These are phyloP conservation scores for Macroglossus sobrinus DNA, from an alignment of 2,113 vertebrate genomes.

Conservation along the genomic window DNA sequence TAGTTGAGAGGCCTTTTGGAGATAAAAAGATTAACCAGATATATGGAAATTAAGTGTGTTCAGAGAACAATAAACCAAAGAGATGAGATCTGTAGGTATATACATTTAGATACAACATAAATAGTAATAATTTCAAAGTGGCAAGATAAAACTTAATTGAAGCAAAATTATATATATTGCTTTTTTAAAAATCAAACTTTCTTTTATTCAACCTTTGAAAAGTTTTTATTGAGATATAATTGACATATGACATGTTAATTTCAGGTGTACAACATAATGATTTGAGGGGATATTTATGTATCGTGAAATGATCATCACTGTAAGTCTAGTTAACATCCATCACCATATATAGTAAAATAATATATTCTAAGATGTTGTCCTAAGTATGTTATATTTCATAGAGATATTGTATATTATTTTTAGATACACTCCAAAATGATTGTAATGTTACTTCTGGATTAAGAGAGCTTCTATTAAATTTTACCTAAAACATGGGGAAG, in stretches of 20 bases:
- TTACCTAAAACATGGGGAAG: not conserved
- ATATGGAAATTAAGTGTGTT: not conserved
- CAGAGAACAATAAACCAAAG: not conserved
- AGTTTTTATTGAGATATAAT: not conserved
- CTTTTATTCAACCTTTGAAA: not conserved
- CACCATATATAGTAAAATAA: not conserved
- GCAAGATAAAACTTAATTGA: not conserved
- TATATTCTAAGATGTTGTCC: not conserved
- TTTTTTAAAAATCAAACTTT: not conserved
- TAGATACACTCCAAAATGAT: not conserved
- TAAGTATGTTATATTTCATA: not conserved
- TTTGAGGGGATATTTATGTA: not conserved
- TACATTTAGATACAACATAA: constrained; percentile 5
- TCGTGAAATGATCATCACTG: not conserved
- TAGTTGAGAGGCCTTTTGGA: not conserved
- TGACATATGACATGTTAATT: not conserved
- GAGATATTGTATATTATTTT: not conserved
- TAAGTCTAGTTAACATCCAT: not conserved
- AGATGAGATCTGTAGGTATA: not conserved
- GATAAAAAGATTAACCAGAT: not conserved
- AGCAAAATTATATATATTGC: not conserved
- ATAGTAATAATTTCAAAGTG: not conserved
- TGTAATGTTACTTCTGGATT: not conserved
- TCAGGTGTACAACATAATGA: not conserved
- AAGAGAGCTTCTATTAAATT: not conserved